A percentile compares a stretch with the other conserved stretches of the same genome.
phyloP scores from a whole-genome alignment of 2,888 invertebrate genomes.

The Cheilosia variabilis region DNA sequence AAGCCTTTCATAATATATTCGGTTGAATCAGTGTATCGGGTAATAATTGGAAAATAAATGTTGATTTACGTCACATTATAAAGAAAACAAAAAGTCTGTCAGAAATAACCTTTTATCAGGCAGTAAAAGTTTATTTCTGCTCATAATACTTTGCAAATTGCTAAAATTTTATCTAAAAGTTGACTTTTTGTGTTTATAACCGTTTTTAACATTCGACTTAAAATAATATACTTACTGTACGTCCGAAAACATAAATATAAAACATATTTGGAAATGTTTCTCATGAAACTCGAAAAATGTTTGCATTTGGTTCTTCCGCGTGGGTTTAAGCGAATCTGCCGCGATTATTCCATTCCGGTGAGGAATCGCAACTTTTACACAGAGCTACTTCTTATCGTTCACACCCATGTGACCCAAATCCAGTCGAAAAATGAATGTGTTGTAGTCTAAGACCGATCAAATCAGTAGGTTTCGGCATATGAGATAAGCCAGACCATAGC shows the following conservation, averaged over 20 bases:
- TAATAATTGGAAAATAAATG: constrained; percentile 18
- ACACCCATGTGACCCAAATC: not conserved
- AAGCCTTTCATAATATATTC: constrained; percentile 5
- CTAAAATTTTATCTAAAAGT: constrained; percentile 19
- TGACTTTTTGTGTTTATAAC: too few species aligned
- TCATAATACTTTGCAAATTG: constrained; percentile 12
- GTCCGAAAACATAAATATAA: too few species aligned
- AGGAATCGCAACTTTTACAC: not conserved
- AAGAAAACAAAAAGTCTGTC: not conserved
- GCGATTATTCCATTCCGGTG: too few species aligned
- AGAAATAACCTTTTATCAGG: not conserved
- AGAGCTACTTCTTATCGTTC: not conserved
- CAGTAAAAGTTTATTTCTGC: constrained; percentile 25
- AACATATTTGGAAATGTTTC: too few species aligned
- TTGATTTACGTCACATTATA: constrained; percentile 3
- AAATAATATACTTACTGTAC: too few species aligned
- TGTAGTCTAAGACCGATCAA: not conserved
- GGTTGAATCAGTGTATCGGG: not conserved
- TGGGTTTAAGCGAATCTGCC: too few species aligned
- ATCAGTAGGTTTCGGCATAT: not conserved
- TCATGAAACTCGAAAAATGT: too few species aligned
- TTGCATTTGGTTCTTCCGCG: too few species aligned
- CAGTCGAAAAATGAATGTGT: not conserved
- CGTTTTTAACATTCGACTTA: too few species aligned
- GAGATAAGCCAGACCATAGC: not conserved